Conservation (phyloP, 2,797 vertebrate species). For the Hypotaenidia philippensis region DNA sequence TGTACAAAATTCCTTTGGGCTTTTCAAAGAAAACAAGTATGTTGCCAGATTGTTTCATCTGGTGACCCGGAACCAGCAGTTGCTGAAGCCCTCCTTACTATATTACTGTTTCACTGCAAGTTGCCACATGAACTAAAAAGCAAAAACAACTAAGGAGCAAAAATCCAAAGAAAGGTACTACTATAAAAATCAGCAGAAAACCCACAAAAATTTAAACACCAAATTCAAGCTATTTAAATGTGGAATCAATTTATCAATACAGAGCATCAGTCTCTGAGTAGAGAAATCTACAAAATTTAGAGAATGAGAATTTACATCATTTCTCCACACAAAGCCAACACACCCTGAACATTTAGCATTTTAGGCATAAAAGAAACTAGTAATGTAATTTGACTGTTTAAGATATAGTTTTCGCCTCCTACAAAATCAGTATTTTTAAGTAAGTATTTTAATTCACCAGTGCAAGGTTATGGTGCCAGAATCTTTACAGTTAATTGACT, state of each 20-base stretch:
- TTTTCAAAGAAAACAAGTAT: not conserved
- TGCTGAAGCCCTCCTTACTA: not conserved
- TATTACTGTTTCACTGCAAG: not conserved
- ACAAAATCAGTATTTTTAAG: not conserved
- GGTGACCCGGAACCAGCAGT: not conserved
- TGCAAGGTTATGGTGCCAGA: not conserved
- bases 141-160: not conserved
- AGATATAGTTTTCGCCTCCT: not conserved
- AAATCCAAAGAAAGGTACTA: not conserved
- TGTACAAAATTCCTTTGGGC: accelerated
- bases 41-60: not conserved
- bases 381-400: not conserved
- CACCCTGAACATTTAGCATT: not conserved
- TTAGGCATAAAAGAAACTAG: no score
- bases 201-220: not conserved
- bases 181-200: not conserved
- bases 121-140: not conserved
- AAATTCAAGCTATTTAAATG: not conserved
- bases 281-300: not conserved
- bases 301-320: not conserved
- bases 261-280: not conserved
- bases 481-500: not conserved
- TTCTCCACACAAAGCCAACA: not conserved
- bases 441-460: not conserved
- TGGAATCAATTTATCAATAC: not conserved